phyloP scores from a whole-genome alignment of 2,797 vertebrate genomes.

The Gymnothorax javanicus region DNA sequence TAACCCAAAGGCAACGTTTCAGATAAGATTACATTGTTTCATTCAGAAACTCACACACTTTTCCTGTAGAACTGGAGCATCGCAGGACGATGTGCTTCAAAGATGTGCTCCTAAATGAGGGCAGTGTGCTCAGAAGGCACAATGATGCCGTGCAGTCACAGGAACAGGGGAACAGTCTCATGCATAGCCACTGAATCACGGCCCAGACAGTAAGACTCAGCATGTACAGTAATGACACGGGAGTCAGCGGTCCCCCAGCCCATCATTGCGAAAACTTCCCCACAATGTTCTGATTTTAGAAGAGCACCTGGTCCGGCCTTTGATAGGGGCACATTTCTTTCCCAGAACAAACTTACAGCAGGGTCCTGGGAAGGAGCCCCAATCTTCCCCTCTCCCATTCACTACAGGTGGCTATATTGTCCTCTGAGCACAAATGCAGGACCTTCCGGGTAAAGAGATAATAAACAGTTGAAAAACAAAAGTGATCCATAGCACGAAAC shows the following conservation, averaged over 20 bases:
- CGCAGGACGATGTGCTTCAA: conserved; percentile 68
- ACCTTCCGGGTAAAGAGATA: not conserved
- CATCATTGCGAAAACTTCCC: conserved; percentile 46
- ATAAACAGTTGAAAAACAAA: not conserved
- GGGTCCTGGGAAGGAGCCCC: not conserved
- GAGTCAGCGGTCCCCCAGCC: not conserved
- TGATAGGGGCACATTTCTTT: conserved; percentile 26
- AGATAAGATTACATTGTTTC: not conserved
- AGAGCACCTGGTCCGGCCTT: conserved; percentile 11
- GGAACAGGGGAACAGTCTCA: conserved; percentile 58
- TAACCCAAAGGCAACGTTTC: not conserved
- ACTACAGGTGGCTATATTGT: conserved; percentile 37
- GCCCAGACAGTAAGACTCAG: conserved; percentile 37
- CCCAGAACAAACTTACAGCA: conserved; percentile 19
- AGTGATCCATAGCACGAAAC: not conserved
- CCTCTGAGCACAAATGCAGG: conserved; percentile 32
- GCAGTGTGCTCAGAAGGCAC: conserved; percentile 57
- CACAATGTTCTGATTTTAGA: conserved; percentile 33
- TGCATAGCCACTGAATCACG: not conserved
- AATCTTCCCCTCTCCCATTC: conserved; percentile 31
- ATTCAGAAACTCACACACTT: conserved; percentile 50
- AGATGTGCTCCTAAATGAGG: conserved; percentile 38
- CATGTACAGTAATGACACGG: not conserved
- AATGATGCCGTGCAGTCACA: conserved; percentile 69
- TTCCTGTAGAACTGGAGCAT: conserved; percentile 57